These are phyloP conservation scores for Onthophagus sagittarius DNA, from an alignment of 2,888 invertebrate species.

Conservation along the genomic window DNA sequence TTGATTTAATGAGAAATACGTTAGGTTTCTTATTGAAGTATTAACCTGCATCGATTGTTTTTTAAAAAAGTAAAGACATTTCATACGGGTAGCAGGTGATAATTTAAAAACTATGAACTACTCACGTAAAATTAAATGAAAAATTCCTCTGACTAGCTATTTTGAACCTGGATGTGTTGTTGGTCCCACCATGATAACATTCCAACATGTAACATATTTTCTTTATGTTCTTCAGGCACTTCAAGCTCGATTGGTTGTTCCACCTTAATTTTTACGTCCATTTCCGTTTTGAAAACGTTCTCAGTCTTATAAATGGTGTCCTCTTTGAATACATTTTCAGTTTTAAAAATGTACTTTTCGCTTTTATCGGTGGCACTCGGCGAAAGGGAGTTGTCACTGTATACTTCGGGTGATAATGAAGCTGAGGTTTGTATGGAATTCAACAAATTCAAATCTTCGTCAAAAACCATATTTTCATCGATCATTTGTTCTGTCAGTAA, in stretches of 20 bases:
- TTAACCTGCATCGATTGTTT: neutral
- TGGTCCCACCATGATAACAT: slow-evolving; percentile 52
- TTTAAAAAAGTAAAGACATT: neutral
- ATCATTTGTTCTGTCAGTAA: slow-evolving; percentile 50
- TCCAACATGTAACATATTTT: slow-evolving; percentile 53
- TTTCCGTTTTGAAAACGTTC: neutral
- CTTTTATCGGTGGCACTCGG: slow-evolving; percentile 40
- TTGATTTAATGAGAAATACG: neutral
- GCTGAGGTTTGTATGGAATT: slow-evolving; percentile 39
- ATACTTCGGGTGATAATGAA: slow-evolving; percentile 44
- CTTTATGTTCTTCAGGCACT: slow-evolving; percentile 45
- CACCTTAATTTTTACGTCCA: slow-evolving; percentile 28
- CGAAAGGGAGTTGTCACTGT: slow-evolving; percentile 47
- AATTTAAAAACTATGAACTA: neutral
- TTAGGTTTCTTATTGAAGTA: neutral
- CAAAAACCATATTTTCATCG: slow-evolving; percentile 53
- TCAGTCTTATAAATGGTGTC: neutral
- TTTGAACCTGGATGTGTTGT: slow-evolving; percentile 29
- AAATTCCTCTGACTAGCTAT: slow-evolving; percentile 1
- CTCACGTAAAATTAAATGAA: slow-evolving; percentile 10
- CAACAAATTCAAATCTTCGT: slow-evolving; percentile 54
- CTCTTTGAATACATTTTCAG: slow-evolving; percentile 2
- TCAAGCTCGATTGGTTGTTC: slow-evolving; percentile 36
- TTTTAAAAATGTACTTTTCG: slow-evolving; percentile 25
- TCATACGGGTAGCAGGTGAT: neutral